phyloP scores from a whole-genome alignment of 2,888 invertebrate species.

The Sarcophaga subvicina region DNA sequence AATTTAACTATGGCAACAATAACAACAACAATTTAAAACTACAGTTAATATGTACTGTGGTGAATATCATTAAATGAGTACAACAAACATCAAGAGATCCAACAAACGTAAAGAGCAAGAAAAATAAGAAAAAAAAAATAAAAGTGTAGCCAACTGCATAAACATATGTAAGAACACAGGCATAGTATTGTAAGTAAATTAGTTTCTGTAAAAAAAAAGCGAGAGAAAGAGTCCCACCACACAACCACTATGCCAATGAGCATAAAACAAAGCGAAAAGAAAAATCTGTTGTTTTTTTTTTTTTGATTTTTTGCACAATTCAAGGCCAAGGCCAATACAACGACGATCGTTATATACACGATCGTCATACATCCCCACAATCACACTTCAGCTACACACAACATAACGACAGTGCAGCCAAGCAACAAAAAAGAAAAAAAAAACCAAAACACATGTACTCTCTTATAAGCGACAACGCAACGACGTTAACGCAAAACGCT shows the following conservation, averaged over 20 bases:
- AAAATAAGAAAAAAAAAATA: slow-evolving; percentile 23
- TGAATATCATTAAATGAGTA: background rate
- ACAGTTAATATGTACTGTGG: background rate
- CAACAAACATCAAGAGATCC: slow-evolving; percentile 1
- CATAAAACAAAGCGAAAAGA: slow-evolving; percentile 53
- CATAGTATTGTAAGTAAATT: background rate
- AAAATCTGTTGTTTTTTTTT: slow-evolving; percentile 65
- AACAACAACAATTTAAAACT: slow-evolving; percentile 23
- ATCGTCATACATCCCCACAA: slow-evolving; percentile 53
- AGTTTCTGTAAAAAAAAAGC: slow-evolving; percentile 43
- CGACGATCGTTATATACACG: slow-evolving; percentile 63
- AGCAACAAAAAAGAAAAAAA: slow-evolving; percentile 20
- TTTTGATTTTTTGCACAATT: slow-evolving; percentile 60
- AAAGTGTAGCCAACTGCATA: slow-evolving; percentile 10
- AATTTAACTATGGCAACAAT: slow-evolving; percentile 59
- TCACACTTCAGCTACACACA: slow-evolving; percentile 48
- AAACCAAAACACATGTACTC: background rate
- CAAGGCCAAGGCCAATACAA: slow-evolving; percentile 76
- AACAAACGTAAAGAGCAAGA: background rate
- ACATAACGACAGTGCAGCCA: slow-evolving; percentile 24
- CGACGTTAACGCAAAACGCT: background rate
- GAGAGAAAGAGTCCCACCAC: slow-evolving; percentile 5
- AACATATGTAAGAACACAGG: slow-evolving; percentile 1
- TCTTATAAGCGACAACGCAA: background rate
- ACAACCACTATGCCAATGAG: background rate